Percentiles rank a stretch among this genome's conserved stretches.
phyloP scores from a whole-genome alignment of 2,888 invertebrate genomes.

The Aplocera efformata region DNA sequence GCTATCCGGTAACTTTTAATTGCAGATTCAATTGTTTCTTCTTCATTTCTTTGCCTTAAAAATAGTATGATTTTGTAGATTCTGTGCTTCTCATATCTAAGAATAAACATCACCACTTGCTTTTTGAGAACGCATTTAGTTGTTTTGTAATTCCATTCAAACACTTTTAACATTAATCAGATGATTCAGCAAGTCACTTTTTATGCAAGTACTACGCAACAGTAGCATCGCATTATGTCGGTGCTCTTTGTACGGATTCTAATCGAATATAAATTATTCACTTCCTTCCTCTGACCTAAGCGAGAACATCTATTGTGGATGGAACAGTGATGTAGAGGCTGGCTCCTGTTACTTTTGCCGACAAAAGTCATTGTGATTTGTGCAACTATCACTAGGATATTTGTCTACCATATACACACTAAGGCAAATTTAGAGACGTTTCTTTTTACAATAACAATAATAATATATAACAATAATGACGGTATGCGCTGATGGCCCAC shows the following conservation, averaged over 20 bases:
- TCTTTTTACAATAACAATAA: no score
- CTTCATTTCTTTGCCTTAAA: no score
- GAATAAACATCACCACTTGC: no score
- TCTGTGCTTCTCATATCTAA: no score
- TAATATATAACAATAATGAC: no score
- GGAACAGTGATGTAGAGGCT: conserved; percentile 39
- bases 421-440: neutral
- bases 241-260: conserved; percentile 45
- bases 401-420: neutral
- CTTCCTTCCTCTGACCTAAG: conserved; percentile 56
- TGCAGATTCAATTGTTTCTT: no score
- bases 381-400: conserved; percentile 14
- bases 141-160: conserved; percentile 24
- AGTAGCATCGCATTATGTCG: conserved; percentile 37
- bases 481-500: no score
- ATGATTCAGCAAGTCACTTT: conserved; percentile 30
- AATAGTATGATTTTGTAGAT: no score
- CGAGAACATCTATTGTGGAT: conserved; percentile 38
- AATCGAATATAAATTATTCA: conserved; percentile 66
- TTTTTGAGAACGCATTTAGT: no score
- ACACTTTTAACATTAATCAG: conserved; percentile 20
- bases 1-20: no score
- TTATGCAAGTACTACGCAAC: conserved; percentile 38
- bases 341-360: conserved; percentile 40
- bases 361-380: conserved; percentile 34